phyloP scores from a whole-genome alignment of 2,113 vertebrate species.

The Lycaon pictus region DNA sequence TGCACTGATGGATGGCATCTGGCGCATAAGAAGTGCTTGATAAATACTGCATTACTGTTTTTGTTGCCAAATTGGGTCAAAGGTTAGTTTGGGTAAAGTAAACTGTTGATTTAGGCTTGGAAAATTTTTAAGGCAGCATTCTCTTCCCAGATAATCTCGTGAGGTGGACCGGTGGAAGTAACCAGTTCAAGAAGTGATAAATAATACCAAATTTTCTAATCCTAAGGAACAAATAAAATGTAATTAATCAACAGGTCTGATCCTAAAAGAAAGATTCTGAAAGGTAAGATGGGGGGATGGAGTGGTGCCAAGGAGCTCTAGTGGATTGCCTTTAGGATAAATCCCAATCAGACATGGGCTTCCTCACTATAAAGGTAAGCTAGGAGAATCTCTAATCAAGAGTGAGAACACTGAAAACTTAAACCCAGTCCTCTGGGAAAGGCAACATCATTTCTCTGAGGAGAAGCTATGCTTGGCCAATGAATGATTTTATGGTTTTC shows the following conservation, averaged over 20 bases:
- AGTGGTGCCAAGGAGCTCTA: background rate
- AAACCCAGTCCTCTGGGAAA: background rate
- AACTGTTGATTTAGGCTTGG: constrained; percentile 2
- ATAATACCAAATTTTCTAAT: background rate
- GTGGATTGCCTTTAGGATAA: background rate
- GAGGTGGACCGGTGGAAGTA: background rate
- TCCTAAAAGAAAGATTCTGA: constrained; percentile 4
- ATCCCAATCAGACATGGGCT: background rate
- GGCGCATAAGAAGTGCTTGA: background rate
- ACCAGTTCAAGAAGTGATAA: constrained; percentile 21
- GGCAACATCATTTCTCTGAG: background rate
- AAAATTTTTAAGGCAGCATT: background rate
- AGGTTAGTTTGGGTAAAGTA: constrained; percentile 55
- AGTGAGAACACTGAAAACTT: background rate
- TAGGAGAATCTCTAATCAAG: background rate
- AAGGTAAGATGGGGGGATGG: background rate
- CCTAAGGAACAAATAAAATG: background rate
- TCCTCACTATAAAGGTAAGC: background rate
- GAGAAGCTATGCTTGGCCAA: background rate
- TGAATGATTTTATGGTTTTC: constrained; percentile 19
- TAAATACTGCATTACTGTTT: constrained; percentile 42
- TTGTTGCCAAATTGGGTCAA: background rate
- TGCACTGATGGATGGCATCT: background rate
- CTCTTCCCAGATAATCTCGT: constrained; percentile 26
- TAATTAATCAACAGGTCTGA: constrained; percentile 1